Evolutionary conservation across 2,797 vertebrate genomes (phyloP), one percentile per base, ranked within the genome.

Genomic region (Eulemur mongoz): DNA sequence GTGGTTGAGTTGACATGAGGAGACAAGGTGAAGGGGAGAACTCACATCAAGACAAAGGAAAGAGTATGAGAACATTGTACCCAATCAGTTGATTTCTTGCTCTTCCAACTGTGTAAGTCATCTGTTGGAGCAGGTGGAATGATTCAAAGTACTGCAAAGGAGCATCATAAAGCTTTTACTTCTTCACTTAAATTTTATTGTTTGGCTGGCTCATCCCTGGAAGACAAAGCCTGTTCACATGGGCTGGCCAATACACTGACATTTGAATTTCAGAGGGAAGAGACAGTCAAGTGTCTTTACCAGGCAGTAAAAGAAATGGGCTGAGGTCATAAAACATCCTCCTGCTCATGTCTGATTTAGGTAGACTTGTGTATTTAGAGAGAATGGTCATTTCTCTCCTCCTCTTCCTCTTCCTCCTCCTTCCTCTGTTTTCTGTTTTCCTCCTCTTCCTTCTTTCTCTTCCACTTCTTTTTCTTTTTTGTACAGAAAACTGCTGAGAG

Each of bases 151-250:
- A 61, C 25, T 78, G 38, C 63, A 92, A 93, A 72, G 3, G 7
- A 69, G 30, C 35, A 76, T 9, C 17, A 25, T 48, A 57, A 83
- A 40, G 50, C 17, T 90, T 52, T 72, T 30, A 35, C 54, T 59
- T 5, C 7, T 59, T 12, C 9, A 15, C 61, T 86, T 90, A 67
- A 25, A 86, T 82, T 86, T 63, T 59, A 82, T 97, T 59, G 30
- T 54, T 83, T 81, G n/a, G 17, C 59, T 70, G 79, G 27, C 9
- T 95, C 40, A 95, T 70, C 18, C 45, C 17, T 70, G 30, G 65
- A 81, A 96, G 92, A 89, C 27, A 76, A 85, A 95, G 85, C 10
- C 40, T 15, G 18, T 65, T 95, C 52, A 38, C 52, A 22, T 63
- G 73, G 86, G 25, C 89, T 90, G 93, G 52, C 70, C 57, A n/a